Conservation (phyloP, 2,888 invertebrate genomes). For the Tridacna gigas region DNA sequence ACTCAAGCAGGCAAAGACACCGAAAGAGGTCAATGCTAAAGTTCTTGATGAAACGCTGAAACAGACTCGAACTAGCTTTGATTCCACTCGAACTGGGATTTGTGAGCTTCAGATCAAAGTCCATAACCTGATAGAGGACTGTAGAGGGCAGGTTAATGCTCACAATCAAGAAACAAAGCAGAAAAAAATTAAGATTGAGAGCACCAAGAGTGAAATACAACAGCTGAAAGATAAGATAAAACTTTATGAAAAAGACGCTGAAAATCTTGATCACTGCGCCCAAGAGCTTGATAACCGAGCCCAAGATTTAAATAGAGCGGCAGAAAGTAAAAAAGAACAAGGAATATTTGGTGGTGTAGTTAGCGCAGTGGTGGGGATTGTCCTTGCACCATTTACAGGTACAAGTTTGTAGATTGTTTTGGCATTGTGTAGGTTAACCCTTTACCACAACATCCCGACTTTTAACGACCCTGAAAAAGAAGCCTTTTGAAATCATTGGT, state of each 20-base stretch:
- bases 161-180: background rate
- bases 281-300: background rate
- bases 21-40: background rate
- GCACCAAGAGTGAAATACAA: background rate
- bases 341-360: background rate
- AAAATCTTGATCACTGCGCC: background rate
- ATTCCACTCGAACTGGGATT: background rate
- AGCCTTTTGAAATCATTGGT: too few relatives aligned
- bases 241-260: constrained; percentile 2
- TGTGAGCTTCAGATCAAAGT: constrained; percentile 1
- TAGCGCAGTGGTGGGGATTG: constrained; percentile 1
- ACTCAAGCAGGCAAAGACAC: background rate
- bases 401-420: background rate
- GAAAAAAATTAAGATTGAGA: background rate
- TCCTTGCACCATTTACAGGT: constrained; percentile 13
- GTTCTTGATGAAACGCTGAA: background rate
- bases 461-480: too few relatives aligned
- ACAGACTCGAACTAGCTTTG: background rate
- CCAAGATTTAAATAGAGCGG: background rate
- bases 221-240: background rate
- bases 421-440: too few relatives aligned
- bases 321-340: background rate
- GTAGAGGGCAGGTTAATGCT: constrained; percentile 17
- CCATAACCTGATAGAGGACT: constrained; percentile 6
- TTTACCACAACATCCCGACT: too few relatives aligned